Conservation (phyloP, 2,113 vertebrate species). For the Hyperopisus bebe region DNA sequence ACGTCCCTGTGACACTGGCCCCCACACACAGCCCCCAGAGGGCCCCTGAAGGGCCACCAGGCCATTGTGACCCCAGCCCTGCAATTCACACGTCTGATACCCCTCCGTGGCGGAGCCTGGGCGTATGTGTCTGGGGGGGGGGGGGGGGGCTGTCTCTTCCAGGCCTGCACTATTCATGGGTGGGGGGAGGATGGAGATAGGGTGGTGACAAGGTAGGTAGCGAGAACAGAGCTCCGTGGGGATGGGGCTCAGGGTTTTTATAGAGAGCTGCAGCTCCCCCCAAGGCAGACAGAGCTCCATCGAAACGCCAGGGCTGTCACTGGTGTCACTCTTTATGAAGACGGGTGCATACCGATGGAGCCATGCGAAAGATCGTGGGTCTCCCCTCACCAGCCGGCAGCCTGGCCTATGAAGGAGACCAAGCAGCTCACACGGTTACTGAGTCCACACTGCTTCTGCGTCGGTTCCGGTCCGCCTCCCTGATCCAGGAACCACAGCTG, state of each 20-base stretch:
- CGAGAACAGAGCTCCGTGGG: neutral
- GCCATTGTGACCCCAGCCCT: slow-evolving; percentile 4
- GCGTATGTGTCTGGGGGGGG: neutral
- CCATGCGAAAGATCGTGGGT: neutral
- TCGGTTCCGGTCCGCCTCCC: neutral
- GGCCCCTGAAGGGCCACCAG: neutral
- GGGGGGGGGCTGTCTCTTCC: neutral
- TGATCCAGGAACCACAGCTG: neutral
- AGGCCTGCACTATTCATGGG: neutral
- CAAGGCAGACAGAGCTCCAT: neutral
- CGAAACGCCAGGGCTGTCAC: neutral
- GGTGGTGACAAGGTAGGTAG: slow-evolving; percentile 5
- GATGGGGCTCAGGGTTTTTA: neutral
- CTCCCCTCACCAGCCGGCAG: too few species aligned
- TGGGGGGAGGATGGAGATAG: neutral
- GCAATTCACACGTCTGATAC: slow-evolving; percentile 18
- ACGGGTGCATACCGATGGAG: neutral
- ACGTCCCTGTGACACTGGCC: neutral
- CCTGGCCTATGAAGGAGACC: neutral
- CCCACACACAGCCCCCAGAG: neutral
- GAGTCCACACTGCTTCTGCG: neutral
- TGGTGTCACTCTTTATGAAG: neutral
- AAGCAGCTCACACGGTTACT: neutral
- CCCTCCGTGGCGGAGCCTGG: neutral
- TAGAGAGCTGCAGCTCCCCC: neutral